Evolutionary conservation across 1,140 invertebrate species (phyloP), one percentile per base, ranked within the genome.

Genomic region (Sarcophaga bullata): DNA sequence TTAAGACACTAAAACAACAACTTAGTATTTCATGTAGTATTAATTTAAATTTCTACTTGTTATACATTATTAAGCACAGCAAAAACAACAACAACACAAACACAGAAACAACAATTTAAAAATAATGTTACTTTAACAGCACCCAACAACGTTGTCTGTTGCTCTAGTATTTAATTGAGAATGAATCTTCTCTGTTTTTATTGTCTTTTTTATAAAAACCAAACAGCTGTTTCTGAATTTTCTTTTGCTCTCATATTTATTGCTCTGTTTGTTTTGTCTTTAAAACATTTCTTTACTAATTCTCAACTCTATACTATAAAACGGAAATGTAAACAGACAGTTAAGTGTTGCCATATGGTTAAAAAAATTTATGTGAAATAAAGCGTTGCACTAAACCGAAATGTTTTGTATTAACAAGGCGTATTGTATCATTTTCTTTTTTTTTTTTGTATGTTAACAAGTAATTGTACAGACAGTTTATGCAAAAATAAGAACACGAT

Each of bases 101-200:
- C 25, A 37, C 25, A 37, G 25, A 37, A 37, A 37, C n/a, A 68
- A 68, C n/a, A 68, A 68, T 19, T 17, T 68, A 68, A 37, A 37
- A 2, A 37, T 37, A 37, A 37, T 2, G 1, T 37, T 37, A 37
- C 25, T 37, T 37, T 37, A 13, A 58, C 54, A 19, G n/a, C 62
- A 68, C 62, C 54, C 54, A 62, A 62, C 54, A 8, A 68, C n/a
- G 62, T 68, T 68, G 62, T 68, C 19, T 68, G 62, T 68, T 68
- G 62, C 62, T 68, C 62, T 68, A 68, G 62, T 68, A 68, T 68
- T 68, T 68, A 9, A 8, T 68, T 68, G 62, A 68, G 62, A 68
- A 68, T 68, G 62, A 68, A 19, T 68, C 25, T 37, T 37, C 25
- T 37, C 25, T 37, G 25, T 37, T 37, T 37, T 68, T 6, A 25